Percentiles rank a stretch among this genome's conserved stretches.
Evolutionary conservation across 2,888 invertebrate species (phyloP).

Genomic region (Caenorhabditis doughertyi): DNA sequence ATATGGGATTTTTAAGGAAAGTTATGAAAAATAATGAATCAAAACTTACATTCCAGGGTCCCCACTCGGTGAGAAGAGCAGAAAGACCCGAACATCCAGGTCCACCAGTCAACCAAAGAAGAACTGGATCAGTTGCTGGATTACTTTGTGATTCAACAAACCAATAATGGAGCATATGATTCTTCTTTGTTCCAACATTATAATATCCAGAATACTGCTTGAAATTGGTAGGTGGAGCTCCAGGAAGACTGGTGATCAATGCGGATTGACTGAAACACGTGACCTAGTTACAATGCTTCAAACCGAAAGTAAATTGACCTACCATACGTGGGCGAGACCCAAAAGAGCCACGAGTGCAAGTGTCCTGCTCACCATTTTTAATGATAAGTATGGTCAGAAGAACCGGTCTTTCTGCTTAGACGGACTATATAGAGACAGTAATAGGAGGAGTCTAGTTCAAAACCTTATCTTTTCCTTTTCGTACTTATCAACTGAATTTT

Average conservation of each 20-base stretch:
- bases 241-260: constrained; percentile 67
- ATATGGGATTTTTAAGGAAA: too few species aligned
- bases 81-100: constrained; percentile 84
- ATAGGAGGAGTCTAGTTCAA: constrained; percentile 44
- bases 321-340: constrained; percentile 47
- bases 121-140: constrained; percentile 73
- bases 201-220: constrained; percentile 84
- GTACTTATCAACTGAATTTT: constrained; percentile 26
- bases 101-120: constrained; percentile 80
- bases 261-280: constrained; percentile 49
- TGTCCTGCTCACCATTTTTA: constrained; percentile 42
- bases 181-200: constrained; percentile 83
- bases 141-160: constrained; percentile 73
- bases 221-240: constrained; percentile 79
- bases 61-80: constrained; percentile 84
- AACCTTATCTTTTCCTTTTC: constrained; percentile 24
- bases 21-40: too few species aligned
- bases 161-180: constrained; percentile 84
- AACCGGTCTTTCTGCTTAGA: constrained; percentile 7
- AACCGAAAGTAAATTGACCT: not conserved
- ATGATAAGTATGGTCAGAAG: constrained; percentile 28
- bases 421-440: constrained; percentile 28
- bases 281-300: not conserved
- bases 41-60: constrained; percentile 81
- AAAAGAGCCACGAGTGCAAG: constrained; percentile 42